Percentiles rank a stretch among this genome's conserved stretches.
These are phyloP conservation scores for Drosophila hamatofila DNA, from an alignment of 2,888 invertebrate species.

Conservation along the genomic window DNA sequence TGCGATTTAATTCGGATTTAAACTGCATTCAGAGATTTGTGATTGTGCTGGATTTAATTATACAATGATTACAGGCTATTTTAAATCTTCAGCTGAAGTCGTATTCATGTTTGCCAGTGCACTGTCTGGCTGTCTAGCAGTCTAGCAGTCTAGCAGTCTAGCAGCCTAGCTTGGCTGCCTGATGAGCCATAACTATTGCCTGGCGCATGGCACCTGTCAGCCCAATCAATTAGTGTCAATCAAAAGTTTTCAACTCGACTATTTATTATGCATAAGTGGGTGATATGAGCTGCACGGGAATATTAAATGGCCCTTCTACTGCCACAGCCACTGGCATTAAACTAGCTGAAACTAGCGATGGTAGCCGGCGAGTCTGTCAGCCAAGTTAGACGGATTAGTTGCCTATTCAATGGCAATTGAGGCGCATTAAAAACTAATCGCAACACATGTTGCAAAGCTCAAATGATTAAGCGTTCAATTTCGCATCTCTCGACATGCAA, in stretches of 20 bases:
- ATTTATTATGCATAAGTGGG: conserved; percentile 32
- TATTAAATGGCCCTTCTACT: conserved; percentile 18
- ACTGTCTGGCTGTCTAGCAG: not conserved
- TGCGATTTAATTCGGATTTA: not conserved
- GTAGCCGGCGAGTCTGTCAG: not conserved
- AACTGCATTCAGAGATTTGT: not conserved
- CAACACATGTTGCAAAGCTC: conserved; percentile 37
- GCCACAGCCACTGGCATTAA: not conserved
- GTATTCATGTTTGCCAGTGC: not conserved
- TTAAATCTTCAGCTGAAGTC: not conserved
- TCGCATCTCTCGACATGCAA: conserved; percentile 53
- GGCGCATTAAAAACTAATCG: conserved; percentile 63
- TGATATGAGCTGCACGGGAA: not conserved
- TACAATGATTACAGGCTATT: not conserved
- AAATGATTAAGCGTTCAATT: conserved; percentile 56
- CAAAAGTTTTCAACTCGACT: conserved; percentile 33
- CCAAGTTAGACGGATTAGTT: conserved; percentile 15
- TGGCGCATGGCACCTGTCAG: not conserved
- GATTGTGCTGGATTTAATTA: not conserved
- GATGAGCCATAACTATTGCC: not conserved
- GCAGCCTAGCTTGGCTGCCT: not conserved
- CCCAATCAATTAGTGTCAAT: conserved; percentile 59
- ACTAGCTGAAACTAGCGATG: too few species aligned
- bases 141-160: not conserved
- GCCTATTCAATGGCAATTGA: conserved; percentile 50